Percentiles rank a stretch among this genome's conserved stretches.
These are phyloP conservation scores for Pelusios castaneus DNA, from an alignment of 2,113 vertebrate genomes.

Conservation along the genomic window DNA sequence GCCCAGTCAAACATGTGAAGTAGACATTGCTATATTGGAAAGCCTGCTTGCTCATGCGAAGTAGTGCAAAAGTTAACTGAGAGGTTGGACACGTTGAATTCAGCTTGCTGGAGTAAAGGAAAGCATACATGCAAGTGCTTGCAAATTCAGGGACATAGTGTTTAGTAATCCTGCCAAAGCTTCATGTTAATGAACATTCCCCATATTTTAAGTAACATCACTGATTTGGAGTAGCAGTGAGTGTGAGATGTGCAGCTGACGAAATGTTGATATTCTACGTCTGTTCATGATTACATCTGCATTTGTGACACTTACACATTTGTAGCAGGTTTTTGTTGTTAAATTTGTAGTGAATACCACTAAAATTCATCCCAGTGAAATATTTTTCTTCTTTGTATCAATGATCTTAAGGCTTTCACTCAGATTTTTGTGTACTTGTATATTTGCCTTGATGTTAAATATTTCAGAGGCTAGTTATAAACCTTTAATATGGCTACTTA, in stretches of 20 bases:
- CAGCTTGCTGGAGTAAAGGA: not conserved
- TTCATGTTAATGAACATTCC: not conserved
- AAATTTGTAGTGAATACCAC: not conserved
- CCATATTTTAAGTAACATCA: accelerated
- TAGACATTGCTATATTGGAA: accelerated
- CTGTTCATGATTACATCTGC: not conserved
- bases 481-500: not conserved
- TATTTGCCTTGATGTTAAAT: not conserved
- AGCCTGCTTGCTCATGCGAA: not conserved
- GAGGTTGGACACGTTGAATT: not conserved
- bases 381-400: accelerated
- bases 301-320: accelerated
- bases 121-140: not conserved
- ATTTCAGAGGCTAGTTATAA: not conserved
- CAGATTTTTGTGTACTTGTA: not conserved
- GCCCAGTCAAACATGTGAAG: accelerated
- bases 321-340: not conserved
- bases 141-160: not conserved
- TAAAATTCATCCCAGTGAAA: not conserved
- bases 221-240: not conserved
- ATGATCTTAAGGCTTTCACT: not conserved
- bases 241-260: not conserved
- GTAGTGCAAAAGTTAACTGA: not conserved
- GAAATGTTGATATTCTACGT: not conserved
- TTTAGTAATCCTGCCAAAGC: not conserved